These are phyloP conservation scores for Cylas formicarius DNA, from an alignment of 1,140 invertebrate genomes.

Conservation along the genomic window DNA sequence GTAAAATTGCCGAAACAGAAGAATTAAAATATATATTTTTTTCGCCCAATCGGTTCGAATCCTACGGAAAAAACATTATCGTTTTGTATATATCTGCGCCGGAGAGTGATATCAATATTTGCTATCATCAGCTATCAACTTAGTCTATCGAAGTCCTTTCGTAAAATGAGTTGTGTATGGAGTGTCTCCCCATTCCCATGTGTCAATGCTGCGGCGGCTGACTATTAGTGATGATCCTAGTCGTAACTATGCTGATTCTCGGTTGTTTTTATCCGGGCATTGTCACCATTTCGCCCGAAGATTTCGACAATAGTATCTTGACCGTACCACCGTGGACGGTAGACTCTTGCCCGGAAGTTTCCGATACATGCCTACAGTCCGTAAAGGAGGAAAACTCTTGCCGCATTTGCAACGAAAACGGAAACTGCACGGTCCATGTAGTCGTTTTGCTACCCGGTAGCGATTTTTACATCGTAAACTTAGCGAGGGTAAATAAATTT, in stretches of 20 bases:
- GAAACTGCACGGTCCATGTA: slow-evolving; percentile 26
- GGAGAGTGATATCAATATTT: slow-evolving; percentile 27
- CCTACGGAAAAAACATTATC: slow-evolving; percentile 20
- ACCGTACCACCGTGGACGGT: slow-evolving; percentile 12
- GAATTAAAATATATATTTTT: slow-evolving; percentile 4
- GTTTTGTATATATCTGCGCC: slow-evolving; percentile 20
- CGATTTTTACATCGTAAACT: slow-evolving; percentile 30
- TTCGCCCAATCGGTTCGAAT: slow-evolving; percentile 5
- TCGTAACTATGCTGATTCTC: slow-evolving; percentile 12
- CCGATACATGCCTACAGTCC: neutral
- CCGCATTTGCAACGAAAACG: slow-evolving; percentile 12
- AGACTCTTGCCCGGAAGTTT: slow-evolving; percentile 5
- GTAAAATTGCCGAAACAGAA: slow-evolving; percentile 6
- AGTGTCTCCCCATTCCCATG: slow-evolving; percentile 10
- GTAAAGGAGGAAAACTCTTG: slow-evolving; percentile 10
- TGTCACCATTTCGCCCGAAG: slow-evolving; percentile 1
- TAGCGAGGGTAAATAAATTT: slow-evolving; percentile 28
- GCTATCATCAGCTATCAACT: slow-evolving; percentile 28
- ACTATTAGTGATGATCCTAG: slow-evolving; percentile 18
- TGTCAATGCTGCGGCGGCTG: slow-evolving; percentile 7
- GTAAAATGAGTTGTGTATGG: slow-evolving; percentile 27
- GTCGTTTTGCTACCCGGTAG: slow-evolving; percentile 30
- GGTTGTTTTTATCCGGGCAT: slow-evolving; percentile 8
- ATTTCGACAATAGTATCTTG: slow-evolving; percentile 17
- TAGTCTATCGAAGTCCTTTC: slow-evolving; percentile 24